Evolutionary conservation across 1,140 invertebrate species (phyloP).

Genomic region (Brachionus angularis): DNA sequence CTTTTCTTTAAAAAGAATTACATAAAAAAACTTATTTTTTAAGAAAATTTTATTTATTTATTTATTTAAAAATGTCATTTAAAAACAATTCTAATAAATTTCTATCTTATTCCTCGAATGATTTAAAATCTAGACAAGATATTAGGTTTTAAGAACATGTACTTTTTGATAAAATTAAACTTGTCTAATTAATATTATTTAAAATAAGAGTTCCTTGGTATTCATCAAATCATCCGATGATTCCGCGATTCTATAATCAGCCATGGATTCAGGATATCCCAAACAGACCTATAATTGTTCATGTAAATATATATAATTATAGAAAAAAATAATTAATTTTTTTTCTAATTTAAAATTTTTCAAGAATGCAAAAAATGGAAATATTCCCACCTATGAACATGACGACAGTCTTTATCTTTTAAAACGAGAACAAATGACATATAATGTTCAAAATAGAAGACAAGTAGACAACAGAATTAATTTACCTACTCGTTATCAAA

Average conservation of each 20-base stretch:
- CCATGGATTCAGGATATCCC: conserved; percentile 58
- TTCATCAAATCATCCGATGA: conserved; percentile 52
- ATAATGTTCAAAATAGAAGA: conserved; percentile 54
- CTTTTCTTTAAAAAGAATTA: too few relatives aligned
- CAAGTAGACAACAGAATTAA: conserved; percentile 52
- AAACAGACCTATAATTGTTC: conserved; percentile 53
- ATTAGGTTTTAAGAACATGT: too few relatives aligned
- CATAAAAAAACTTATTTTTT: too few relatives aligned
- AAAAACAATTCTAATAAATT: too few relatives aligned
- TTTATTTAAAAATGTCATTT: too few relatives aligned
- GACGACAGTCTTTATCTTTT: conserved; percentile 56
- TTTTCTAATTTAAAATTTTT: conserved; percentile 18
- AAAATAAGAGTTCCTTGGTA: conserved; percentile 50
- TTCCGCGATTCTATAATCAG: conserved; percentile 52
- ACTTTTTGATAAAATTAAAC: too few relatives aligned
- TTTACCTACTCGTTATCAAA: conserved; percentile 48
- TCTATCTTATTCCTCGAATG: too few relatives aligned
- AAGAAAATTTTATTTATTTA: too few relatives aligned
- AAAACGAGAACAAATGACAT: conserved; percentile 56
- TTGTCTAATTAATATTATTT: too few relatives aligned
- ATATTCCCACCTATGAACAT: conserved; percentile 56
- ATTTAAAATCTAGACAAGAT: too few relatives aligned
- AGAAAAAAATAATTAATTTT: background rate
- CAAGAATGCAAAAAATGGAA: conserved; percentile 54
- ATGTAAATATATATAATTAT: conserved; percentile 47